Evolutionary conservation across 1,140 invertebrate species (phyloP).

Genomic region (Globodera ellingtonae): DNA sequence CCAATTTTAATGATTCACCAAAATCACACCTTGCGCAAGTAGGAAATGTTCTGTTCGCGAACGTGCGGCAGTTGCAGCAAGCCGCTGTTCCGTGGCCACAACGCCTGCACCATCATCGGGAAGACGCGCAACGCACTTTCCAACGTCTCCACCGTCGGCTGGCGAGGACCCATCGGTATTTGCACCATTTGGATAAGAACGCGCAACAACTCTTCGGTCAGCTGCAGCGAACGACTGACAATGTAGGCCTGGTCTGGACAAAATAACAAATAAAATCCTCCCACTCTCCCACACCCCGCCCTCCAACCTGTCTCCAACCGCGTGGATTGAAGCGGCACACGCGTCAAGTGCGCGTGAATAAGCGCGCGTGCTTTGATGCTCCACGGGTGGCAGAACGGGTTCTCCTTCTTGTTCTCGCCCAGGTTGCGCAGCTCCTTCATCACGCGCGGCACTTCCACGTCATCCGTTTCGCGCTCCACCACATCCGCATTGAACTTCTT

Average conservation of each 20-base stretch:
- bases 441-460: slow-evolving; percentile 89
- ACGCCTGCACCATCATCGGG: slow-evolving; percentile 92
- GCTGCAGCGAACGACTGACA: slow-evolving; percentile 86
- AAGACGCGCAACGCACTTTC: slow-evolving; percentile 96
- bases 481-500: slow-evolving; percentile 90
- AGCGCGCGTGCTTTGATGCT: slow-evolving; percentile 92
- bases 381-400: slow-evolving; percentile 88
- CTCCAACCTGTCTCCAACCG: slow-evolving; percentile 75
- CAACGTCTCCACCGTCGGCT: slow-evolving; percentile 89
- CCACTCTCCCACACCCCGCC: no score
- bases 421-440: slow-evolving; percentile 86
- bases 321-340: slow-evolving; percentile 78
- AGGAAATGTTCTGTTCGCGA: slow-evolving; percentile 87
- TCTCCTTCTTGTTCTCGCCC: slow-evolving; percentile 91
- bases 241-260: slow-evolving; percentile 73
- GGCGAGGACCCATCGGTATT: slow-evolving; percentile 74
- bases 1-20: background rate
- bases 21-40: slow-evolving; percentile 74
- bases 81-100: slow-evolving; percentile 91
- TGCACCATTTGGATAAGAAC: slow-evolving; percentile 90
- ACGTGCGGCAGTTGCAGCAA: slow-evolving; percentile 93
- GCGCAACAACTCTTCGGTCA: slow-evolving; percentile 97
- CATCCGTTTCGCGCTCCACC: slow-evolving; percentile 87
- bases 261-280: no score
- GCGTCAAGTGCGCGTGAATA: slow-evolving; percentile 86